Conservation (phyloP, 2,113 vertebrate genomes). For the Centropus unirufus region DNA sequence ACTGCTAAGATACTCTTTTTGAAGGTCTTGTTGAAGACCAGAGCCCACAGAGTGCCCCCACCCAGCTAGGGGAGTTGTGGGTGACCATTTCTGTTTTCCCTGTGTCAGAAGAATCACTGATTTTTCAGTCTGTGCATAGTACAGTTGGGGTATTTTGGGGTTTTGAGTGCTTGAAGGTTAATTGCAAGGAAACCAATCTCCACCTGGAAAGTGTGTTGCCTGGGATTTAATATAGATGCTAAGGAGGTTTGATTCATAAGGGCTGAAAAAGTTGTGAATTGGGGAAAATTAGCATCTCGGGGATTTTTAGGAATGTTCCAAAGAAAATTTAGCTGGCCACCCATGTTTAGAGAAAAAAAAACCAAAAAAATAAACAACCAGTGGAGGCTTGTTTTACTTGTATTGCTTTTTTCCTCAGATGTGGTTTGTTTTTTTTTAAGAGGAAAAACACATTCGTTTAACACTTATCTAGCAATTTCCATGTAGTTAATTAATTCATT, state of each 20-base stretch:
- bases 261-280: not conserved
- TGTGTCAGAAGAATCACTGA: accelerated
- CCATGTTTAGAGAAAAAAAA: not conserved
- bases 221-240: not conserved
- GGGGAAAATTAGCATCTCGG: not conserved
- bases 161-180: not conserved
- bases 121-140: not conserved
- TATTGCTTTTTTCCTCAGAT: not conserved
- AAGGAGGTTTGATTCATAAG: not conserved
- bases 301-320: not conserved
- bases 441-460: not conserved
- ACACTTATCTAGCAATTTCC: not conserved
- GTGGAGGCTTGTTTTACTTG: not conserved
- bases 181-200: not conserved
- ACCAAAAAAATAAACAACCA: not conserved
- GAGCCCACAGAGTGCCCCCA: not conserved
- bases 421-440: not conserved
- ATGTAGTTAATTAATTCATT: not conserved
- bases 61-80: not conserved
- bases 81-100: not conserved
- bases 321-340: not conserved
- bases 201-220: not conserved
- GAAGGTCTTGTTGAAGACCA: not conserved
- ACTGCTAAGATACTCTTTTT: not conserved
- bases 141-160: not conserved